These are phyloP conservation scores for Drosophila diplacantha DNA, from an alignment of 2,888 invertebrate genomes.

Conservation along the genomic window DNA sequence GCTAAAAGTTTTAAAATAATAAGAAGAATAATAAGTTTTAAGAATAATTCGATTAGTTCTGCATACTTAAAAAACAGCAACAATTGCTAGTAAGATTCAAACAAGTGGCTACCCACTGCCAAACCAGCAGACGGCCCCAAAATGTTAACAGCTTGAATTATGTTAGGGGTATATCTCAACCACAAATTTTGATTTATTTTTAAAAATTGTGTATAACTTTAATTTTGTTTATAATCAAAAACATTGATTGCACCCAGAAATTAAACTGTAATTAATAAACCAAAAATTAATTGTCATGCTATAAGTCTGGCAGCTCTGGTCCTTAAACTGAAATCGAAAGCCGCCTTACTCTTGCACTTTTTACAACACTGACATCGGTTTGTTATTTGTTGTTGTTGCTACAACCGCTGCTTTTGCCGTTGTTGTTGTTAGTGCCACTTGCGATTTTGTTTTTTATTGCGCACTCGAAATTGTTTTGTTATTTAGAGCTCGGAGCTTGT, in stretches of 20 bases:
- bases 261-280: neutral
- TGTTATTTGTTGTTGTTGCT: constrained; percentile 31
- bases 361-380: constrained; percentile 8
- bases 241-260: too few relatives aligned
- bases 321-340: neutral
- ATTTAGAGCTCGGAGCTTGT: constrained; percentile 31
- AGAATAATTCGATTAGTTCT: too few relatives aligned
- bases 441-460: constrained; percentile 55
- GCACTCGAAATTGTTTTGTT: constrained; percentile 67
- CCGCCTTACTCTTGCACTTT: neutral
- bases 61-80: neutral
- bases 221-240: neutral
- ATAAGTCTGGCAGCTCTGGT: neutral
- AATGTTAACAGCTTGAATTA: neutral
- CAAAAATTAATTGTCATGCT: neutral
- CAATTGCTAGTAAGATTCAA: neutral
- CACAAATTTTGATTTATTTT: neutral
- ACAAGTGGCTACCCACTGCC: too few relatives aligned
- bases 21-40: too few relatives aligned
- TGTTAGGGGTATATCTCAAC: fast-evolving
- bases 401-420: constrained; percentile 10
- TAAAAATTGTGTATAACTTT: neutral
- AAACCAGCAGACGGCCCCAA: neutral
- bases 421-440: constrained; percentile 38
- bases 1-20: neutral